Base-by-base conservation (phyloP, 2,797 vertebrate species). In the Uromys caudimaculatus region DNA sequence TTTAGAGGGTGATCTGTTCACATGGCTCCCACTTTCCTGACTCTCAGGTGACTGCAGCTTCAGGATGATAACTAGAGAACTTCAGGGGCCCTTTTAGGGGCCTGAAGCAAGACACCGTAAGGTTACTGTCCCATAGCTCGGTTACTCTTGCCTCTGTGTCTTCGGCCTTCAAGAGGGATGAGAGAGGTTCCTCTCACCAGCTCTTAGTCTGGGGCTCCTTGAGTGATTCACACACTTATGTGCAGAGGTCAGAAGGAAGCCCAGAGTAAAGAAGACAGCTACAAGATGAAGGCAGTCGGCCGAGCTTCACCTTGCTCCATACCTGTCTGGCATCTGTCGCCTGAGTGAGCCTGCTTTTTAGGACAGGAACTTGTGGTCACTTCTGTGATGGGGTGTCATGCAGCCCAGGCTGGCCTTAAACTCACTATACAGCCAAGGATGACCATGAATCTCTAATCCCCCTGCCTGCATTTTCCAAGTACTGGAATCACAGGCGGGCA, bases 71-170 rank as follows among this genome's bases (percentile, higher is more conserved):
- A 38, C 81, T 54, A 41, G 52, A 88, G 85, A 44, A 12, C 16
- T 73, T 73, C 50, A 29, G 50, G 50, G 23, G n/a, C 16, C 64
- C 38, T 73, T n/a, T 73, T 41, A 88, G 69, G n/a, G n/a, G 3
- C 8, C 24, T 52, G 11, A 32, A 58, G 32, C 54, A 58, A 38
- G 52, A 58, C 54, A 76, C 27, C 47, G 54, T 44, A 60, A 89
- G 6, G 27, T 69, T 23, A 11, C 6, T 1, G 17, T 44, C 38
- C 19, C 17, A 60, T 0, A 1, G 10, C 19, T 76, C 6, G 0
- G 54, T 35, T 24, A 11, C 11, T 67, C 60, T 47, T 32, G 3
- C 35, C 60, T 69, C 17, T 38, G 35, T 17, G 44, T 44, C 44
- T 8, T 67, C 41, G 13, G 41, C 29, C 17, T 29, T n/a, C 32